These are phyloP conservation scores for Acropora tenuis DNA, from an alignment of 64 coral and sea anemone genomes.

Conservation along the genomic window DNA sequence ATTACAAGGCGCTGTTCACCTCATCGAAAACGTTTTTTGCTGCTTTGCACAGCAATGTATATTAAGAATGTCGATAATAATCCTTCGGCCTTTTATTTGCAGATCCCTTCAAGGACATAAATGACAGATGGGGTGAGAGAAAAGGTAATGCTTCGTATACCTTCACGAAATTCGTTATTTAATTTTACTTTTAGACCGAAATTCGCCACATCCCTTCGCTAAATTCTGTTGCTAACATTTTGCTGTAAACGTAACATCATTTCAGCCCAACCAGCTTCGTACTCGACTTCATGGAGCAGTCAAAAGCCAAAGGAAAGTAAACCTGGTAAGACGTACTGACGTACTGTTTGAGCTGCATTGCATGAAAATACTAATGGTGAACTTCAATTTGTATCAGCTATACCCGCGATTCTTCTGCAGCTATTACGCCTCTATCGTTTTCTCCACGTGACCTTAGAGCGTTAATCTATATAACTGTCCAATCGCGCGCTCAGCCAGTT, in stretches of 20 bases:
- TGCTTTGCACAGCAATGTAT: no score
- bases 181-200: neutral
- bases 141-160: constrained; percentile 4
- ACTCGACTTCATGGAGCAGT: constrained; percentile 31
- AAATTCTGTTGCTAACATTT: neutral
- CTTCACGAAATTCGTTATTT: neutral
- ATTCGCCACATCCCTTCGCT: neutral
- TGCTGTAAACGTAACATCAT: neutral
- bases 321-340: neutral
- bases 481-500: no score
- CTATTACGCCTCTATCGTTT: no score
- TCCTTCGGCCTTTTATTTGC: neutral
- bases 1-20: no score
- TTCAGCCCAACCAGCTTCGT: constrained; percentile 22
- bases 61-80: no score
- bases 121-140: constrained; percentile 30
- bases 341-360: no score
- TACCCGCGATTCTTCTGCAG: no score
- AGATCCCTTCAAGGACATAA: constrained; percentile 21
- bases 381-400: no score
- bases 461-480: no score
- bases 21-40: no score
- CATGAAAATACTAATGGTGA: no score
- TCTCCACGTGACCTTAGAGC: no score
- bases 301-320: constrained; percentile 21